Conservation (phyloP, 2,888 invertebrate genomes). For the Lasioglossum zephyrum region DNA sequence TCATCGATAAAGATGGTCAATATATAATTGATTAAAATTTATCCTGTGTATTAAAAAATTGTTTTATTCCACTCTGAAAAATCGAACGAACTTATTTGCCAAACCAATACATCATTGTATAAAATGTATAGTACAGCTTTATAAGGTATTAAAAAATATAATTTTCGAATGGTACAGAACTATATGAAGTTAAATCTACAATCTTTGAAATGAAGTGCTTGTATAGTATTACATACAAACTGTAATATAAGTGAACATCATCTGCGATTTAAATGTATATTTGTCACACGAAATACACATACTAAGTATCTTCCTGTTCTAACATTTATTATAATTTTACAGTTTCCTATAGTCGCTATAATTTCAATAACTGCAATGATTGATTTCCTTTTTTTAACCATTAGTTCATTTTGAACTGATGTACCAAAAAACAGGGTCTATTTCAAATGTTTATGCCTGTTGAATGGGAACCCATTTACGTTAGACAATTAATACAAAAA, state of each 20-base stretch:
- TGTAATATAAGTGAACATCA: constrained; percentile 11
- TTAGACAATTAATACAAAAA: constrained; percentile 9
- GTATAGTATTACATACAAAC: neutral
- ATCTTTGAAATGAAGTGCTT: constrained; percentile 1
- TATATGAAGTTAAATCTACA: neutral
- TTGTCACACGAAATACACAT: constrained; percentile 13
- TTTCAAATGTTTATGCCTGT: constrained; percentile 3
- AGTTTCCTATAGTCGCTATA: constrained; percentile 4
- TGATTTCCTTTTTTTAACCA: neutral
- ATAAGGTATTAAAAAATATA: neutral
- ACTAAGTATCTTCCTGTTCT: neutral
- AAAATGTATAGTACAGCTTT: neutral
- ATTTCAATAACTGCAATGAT: neutral
- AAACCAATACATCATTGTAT: neutral
- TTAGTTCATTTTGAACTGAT: constrained; percentile 12
- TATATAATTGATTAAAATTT: no score
- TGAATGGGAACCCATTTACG: neutral
- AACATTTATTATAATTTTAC: constrained; percentile 1
- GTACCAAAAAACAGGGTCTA: constrained; percentile 23
- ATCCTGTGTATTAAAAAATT: no score
- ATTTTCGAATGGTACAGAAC: constrained; percentile 8
- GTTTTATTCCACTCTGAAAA: no score
- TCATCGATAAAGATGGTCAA: no score
- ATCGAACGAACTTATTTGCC: no score
- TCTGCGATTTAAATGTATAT: constrained; percentile 7